Evolutionary conservation across 2,888 invertebrate genomes (phyloP), one percentile per base, ranked within the genome.

Genomic region (Habrosyne pyritoides): DNA sequence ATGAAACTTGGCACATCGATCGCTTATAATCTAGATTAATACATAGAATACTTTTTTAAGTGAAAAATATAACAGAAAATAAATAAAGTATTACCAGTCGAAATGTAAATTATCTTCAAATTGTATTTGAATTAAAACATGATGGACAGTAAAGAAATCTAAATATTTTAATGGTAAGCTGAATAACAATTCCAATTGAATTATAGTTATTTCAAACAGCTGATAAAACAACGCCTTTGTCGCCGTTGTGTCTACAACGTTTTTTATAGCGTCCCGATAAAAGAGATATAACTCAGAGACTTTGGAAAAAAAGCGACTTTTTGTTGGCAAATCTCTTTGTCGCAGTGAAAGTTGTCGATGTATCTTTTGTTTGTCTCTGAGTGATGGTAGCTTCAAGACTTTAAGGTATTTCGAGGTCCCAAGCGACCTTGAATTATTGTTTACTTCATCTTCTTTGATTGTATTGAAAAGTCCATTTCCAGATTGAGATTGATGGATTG

Each of bases 301-400:
- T 18, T 42, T 42, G 42, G 42, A 18, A 36, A 36, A 42, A 36
- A 42, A 18, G n/a, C 2, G 42, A 42, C 42, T 42, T 42, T 42
- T 42, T 42, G 42, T 42, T 42, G 42, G 42, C 14, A 42, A 42
- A 42, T 42, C 14, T 18, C 18, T 7, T 42, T 42, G 36, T 42
- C 36, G 14, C 36, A 42, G 36, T 42, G 7, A 42, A 42, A 42
- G 42, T 42, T 42, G 42, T 42, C 42, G 42, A 42, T 42, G n/a
- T 33, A 4, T 33, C 42, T 18, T 42, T 42, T 42, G 42, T 42
- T 42, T 42, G 18, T 18, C 8, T 42, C 18, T 42, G 42, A 42
- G n/a, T 42, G 42, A 42, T 42, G 42, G 18, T 18, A 18, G 14
- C 18, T 42, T 14, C 14, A 5, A 8, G 18, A 42, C 36, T 18